Percentiles rank a stretch among this genome's conserved stretches.
Conservation (phyloP, 1,140 invertebrate species). For the Ceratina japonica region DNA sequence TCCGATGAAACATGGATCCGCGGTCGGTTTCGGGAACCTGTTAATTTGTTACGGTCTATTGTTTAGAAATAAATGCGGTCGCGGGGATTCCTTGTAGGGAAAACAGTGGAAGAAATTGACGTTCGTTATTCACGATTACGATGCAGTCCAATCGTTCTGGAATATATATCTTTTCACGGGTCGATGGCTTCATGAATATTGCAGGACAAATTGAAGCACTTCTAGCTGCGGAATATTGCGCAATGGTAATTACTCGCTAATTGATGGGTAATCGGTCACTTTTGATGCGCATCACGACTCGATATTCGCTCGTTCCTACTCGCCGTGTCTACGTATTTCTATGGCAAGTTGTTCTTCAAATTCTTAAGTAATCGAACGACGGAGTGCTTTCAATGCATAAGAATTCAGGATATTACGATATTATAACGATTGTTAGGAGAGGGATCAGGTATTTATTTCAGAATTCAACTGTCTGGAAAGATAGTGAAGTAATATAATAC, state of each 20-base stretch:
- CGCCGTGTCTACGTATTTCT: not conserved
- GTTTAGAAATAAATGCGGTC: not conserved
- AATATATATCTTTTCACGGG: not conserved
- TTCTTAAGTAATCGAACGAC: not conserved
- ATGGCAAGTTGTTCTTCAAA: conserved; percentile 10
- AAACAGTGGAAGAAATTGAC: not conserved
- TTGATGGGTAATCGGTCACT: conserved; percentile 35
- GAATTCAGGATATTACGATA: conserved; percentile 9
- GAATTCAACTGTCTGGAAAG: not conserved
- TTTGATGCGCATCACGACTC: conserved; percentile 33
- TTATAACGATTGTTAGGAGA: not conserved
- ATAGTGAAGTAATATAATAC: not conserved
- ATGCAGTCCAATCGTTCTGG: not conserved
- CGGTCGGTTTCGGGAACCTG: not conserved
- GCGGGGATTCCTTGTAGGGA: too few relatives aligned
- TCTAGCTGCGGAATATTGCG: not conserved
- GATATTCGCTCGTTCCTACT: conserved; percentile 19
- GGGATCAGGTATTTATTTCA: not conserved
- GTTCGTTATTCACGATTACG: not conserved
- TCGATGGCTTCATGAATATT: conserved; percentile 24
- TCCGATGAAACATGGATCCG: not conserved
- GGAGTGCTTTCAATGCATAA: not conserved
- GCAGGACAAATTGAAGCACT: not conserved
- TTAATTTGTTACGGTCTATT: conserved; percentile 4
- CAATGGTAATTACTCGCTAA: conserved; percentile 23